Percentiles rank a stretch among this genome's conserved stretches.
Conservation (phyloP, 1,140 invertebrate genomes). For the Pachypsylla venusta region DNA sequence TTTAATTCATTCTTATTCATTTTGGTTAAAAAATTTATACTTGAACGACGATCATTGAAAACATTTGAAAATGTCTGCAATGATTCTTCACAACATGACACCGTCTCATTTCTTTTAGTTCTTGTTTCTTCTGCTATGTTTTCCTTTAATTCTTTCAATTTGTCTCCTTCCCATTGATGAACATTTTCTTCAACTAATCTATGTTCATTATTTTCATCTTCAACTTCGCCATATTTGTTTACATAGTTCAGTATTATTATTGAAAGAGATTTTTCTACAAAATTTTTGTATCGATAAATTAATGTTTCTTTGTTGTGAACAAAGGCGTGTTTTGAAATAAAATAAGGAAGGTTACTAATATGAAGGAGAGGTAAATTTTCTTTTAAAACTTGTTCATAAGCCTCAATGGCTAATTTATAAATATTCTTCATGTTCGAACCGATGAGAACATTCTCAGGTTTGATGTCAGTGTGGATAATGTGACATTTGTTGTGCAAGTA, state of each 20-base stretch:
- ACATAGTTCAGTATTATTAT: background rate
- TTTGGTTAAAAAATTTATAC: too few relatives aligned
- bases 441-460: slow-evolving; percentile 56
- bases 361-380: slow-evolving; percentile 17
- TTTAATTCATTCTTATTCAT: too few relatives aligned
- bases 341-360: slow-evolving; percentile 38
- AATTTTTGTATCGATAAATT: background rate
- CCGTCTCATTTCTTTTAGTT: background rate
- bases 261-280: background rate
- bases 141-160: background rate
- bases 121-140: background rate
- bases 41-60: too few relatives aligned
- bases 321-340: background rate
- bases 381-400: slow-evolving; percentile 36
- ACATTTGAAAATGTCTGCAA: too few relatives aligned
- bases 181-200: too few relatives aligned
- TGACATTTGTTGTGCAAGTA: slow-evolving; percentile 53
- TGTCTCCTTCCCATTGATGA: too few relatives aligned
- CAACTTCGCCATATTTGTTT: background rate
- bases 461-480: slow-evolving; percentile 62
- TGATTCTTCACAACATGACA: too few relatives aligned
- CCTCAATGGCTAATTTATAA: slow-evolving; percentile 42
- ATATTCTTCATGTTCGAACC: slow-evolving; percentile 44
- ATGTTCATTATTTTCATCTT: too few relatives aligned
- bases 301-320: background rate